Conservation (phyloP, 2,888 invertebrate genomes). For the Sarcophaga subvicina region DNA sequence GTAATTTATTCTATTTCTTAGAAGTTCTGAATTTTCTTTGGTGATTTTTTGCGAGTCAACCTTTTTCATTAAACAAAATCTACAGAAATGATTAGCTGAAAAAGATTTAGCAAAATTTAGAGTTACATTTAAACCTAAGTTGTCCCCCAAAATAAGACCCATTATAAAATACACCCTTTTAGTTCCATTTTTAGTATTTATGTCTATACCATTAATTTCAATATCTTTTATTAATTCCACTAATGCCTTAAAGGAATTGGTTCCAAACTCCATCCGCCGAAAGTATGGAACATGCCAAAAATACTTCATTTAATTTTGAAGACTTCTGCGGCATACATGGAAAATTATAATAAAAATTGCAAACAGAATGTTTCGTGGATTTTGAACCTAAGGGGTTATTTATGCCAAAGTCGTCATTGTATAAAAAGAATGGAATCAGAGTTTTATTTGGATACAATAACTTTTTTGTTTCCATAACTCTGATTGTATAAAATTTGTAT, state of each 20-base stretch:
- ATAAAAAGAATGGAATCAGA: slow-evolving; percentile 45
- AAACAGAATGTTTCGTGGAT: slow-evolving; percentile 10
- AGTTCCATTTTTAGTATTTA: no score
- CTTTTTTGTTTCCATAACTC: slow-evolving; percentile 49
- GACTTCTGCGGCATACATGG: slow-evolving; percentile 12
- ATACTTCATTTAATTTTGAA: background rate
- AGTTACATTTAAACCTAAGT: no score
- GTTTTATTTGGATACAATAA: slow-evolving; percentile 6
- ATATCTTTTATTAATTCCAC: background rate
- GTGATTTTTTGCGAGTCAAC: no score
- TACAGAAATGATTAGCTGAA: no score
- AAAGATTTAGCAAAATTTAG: no score
- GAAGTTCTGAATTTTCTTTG: no score
- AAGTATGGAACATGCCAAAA: slow-evolving; percentile 14
- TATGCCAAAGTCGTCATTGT: slow-evolving; percentile 57
- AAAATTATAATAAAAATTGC: slow-evolving; percentile 34
- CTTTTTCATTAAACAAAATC: no score
- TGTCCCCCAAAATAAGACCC: no score
- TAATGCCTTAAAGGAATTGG: background rate
- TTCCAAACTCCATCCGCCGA: slow-evolving; percentile 5
- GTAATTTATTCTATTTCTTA: background rate
- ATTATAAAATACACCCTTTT: no score
- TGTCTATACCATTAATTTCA: no score
- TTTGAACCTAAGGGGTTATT: slow-evolving; percentile 49
- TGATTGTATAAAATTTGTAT: slow-evolving; percentile 1